Evolutionary conservation across 2,888 invertebrate genomes (phyloP).

Genomic region (Antitype chi): DNA sequence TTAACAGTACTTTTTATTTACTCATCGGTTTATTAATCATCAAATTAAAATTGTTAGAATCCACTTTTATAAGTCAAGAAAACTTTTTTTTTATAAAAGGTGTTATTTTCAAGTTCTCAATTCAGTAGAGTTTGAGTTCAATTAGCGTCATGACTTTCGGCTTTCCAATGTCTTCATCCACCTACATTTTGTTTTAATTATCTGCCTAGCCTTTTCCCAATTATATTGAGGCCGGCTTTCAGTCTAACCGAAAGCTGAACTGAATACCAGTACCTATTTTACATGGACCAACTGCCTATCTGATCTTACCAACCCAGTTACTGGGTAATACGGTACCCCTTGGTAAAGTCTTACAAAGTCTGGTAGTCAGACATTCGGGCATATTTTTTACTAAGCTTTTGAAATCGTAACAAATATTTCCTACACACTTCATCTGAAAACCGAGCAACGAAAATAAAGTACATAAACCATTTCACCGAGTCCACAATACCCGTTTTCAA

Average conservation of each 20-base stretch:
- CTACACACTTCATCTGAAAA: neutral
- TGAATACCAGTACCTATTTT: too few species aligned
- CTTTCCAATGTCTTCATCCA: neutral
- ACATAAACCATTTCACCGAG: neutral
- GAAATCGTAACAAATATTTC: neutral
- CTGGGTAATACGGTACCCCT: too few species aligned
- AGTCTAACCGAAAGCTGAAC: too few species aligned
- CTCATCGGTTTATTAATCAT: neutral
- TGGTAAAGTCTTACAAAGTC: too few species aligned
- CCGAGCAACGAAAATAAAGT: neutral
- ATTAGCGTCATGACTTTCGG: neutral
- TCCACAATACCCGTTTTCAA: constrained; percentile 54
- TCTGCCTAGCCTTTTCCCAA: too few species aligned
- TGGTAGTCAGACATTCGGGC: too few species aligned
- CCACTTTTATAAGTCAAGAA: neutral
- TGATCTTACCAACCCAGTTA: too few species aligned
- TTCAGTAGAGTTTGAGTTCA: neutral
- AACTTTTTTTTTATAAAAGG: neutral
- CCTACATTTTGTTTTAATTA: too few species aligned
- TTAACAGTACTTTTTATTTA: neutral
- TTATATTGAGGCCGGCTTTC: too few species aligned
- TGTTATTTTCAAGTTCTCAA: neutral
- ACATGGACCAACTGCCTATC: too few species aligned
- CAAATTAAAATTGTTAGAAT: neutral
- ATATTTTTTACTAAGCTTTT: neutral